A percentile compares a stretch with the other conserved stretches of the same genome.
These are phyloP conservation scores for Eurystomus gularis DNA, from an alignment of 2,113 vertebrate species.

Conservation along the genomic window DNA sequence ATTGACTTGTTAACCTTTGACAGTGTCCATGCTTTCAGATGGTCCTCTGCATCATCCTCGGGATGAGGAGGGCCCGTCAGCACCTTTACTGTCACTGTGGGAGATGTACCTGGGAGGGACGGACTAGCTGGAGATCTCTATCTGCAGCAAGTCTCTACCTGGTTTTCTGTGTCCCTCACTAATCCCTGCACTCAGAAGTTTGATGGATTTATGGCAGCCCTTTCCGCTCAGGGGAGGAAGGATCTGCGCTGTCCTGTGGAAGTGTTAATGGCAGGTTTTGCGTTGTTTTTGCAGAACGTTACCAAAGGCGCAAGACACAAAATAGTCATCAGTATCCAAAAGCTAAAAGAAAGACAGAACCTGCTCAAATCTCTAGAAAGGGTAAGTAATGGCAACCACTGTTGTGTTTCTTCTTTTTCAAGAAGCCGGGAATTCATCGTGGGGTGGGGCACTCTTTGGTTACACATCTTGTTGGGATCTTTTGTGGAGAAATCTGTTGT, in stretches of 20 bases:
- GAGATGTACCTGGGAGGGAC: not conserved
- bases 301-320: constrained; percentile 99
- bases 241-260: not conserved
- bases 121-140: not conserved
- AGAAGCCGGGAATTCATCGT: not conserved
- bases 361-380: constrained; percentile 95
- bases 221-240: not conserved
- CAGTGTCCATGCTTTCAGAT: not conserved
- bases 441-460: not conserved
- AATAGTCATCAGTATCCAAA: constrained; percentile 98
- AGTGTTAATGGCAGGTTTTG: not conserved
- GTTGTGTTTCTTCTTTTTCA: not conserved
- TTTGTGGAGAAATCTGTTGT: not conserved
- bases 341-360: constrained; percentile 94
- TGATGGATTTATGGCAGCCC: not conserved
- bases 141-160: not conserved
- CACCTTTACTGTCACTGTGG: not conserved
- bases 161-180: not conserved
- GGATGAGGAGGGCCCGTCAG: not conserved
- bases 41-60: not conserved
- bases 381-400: constrained; percentile 75
- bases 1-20: not conserved
- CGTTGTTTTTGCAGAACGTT: constrained; percentile 84
- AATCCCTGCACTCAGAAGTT: not conserved
- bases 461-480: not conserved